A percentile compares a stretch with the other conserved stretches of the same genome.
Evolutionary conservation across 2,113 vertebrate species (phyloP).

Genomic region (Pampusana beccarii): DNA sequence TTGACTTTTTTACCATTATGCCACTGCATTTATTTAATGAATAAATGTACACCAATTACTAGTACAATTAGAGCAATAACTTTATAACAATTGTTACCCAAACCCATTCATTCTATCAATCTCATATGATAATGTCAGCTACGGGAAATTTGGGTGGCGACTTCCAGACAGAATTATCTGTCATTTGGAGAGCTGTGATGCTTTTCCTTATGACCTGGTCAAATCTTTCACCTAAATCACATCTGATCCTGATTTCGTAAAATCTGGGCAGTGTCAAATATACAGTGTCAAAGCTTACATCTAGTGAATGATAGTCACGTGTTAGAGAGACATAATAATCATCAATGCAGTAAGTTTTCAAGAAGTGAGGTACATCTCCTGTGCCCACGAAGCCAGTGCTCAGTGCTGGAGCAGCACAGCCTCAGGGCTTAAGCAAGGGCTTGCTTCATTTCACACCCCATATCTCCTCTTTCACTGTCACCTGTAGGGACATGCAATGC

Average conservation of each 20-base stretch:
- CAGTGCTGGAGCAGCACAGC: background rate
- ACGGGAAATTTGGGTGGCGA: background rate
- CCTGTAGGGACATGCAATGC: background rate
- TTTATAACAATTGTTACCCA: background rate
- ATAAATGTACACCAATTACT: background rate
- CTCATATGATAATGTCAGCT: background rate
- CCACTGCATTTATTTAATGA: background rate
- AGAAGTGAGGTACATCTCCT: background rate
- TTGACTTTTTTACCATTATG: background rate
- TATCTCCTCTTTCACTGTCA: background rate
- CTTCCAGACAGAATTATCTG: background rate
- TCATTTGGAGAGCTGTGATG: background rate
- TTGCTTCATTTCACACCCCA: background rate
- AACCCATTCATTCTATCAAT: background rate
- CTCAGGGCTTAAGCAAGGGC: background rate
- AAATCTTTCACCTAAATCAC: background rate
- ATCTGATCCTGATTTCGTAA: background rate
- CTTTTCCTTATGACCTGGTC: background rate
- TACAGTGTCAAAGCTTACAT: background rate
- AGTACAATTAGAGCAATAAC: background rate
- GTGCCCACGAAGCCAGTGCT: accelerated
- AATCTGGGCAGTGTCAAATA: background rate
- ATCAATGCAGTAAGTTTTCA: background rate
- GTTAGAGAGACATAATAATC: background rate
- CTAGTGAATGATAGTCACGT: background rate